Evolutionary conservation across 1,140 invertebrate genomes (phyloP).

Genomic region (Drosophila busckii): DNA sequence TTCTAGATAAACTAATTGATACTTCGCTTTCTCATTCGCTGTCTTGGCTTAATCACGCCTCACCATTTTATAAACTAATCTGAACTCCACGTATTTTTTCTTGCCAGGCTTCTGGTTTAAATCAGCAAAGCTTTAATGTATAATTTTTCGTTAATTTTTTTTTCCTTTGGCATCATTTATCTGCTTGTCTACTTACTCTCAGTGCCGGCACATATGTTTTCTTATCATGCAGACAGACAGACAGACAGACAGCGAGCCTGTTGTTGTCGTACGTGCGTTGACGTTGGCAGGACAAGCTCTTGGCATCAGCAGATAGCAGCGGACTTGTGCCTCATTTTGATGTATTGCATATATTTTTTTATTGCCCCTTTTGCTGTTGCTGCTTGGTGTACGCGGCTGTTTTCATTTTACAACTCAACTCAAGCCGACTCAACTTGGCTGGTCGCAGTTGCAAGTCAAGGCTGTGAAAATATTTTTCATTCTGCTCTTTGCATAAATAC

Average conservation of each 20-base stretch:
- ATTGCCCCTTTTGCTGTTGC: constrained; percentile 12
- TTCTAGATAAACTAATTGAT: no score
- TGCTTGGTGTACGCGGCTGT: constrained; percentile 17
- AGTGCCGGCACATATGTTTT: constrained; percentile 28
- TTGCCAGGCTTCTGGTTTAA: no score
- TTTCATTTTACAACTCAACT: constrained; percentile 54
- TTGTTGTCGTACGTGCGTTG: constrained; percentile 25
- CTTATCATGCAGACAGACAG: constrained; percentile 59
- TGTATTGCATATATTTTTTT: constrained; percentile 70
- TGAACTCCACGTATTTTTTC: no score
- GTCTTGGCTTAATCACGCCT: no score
- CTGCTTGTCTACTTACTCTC: constrained; percentile 19
- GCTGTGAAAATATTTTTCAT: constrained; percentile 71
- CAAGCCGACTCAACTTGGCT: constrained; percentile 2
- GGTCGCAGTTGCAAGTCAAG: constrained; percentile 65
- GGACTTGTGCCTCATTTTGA: constrained; percentile 48
- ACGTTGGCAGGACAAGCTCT: no score
- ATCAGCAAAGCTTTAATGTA: constrained; percentile 45
- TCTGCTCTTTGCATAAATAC: constrained; percentile 72
- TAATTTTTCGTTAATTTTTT: constrained; percentile 51
- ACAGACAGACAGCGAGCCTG: constrained; percentile 44
- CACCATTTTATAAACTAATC: no score
- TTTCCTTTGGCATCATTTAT: constrained; percentile 61
- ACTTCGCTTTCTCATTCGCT: no score
- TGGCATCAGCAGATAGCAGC: no score